These are phyloP conservation scores for Zoanthus gigantus DNA, from an alignment of 92 coral and sea anemone species.

Conservation along the genomic window DNA sequence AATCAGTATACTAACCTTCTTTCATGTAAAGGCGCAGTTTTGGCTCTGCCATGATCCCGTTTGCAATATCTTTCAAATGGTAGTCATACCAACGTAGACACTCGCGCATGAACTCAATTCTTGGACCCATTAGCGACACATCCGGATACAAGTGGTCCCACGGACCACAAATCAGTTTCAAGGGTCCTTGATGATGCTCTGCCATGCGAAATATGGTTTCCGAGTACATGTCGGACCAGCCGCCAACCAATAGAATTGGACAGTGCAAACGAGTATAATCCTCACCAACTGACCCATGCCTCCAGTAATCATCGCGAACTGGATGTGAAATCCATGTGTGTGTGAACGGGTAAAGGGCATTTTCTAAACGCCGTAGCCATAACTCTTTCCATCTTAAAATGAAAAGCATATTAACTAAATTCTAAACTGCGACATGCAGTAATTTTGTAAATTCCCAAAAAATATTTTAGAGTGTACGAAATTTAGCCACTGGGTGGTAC, in stretches of 20 bases:
- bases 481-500: no score
- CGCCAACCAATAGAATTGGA: slow-evolving; percentile 78
- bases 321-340: slow-evolving; percentile 80
- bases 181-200: slow-evolving; percentile 68
- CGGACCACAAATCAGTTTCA: slow-evolving; percentile 72
- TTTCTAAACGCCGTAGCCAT: slow-evolving; percentile 75
- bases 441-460: no score
- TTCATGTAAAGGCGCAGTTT: slow-evolving; percentile 63
- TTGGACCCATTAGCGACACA: slow-evolving; percentile 70
- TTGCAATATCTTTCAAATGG: slow-evolving; percentile 74
- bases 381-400: slow-evolving; percentile 78
- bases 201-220: slow-evolving; percentile 80
- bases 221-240: slow-evolving; percentile 75
- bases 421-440: no score
- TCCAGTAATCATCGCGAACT: slow-evolving; percentile 84
- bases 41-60: slow-evolving; percentile 77
- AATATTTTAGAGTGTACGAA: no score
- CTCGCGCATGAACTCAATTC: slow-evolving; percentile 72
- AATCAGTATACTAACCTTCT: slow-evolving; percentile 54
- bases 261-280: slow-evolving; percentile 70
- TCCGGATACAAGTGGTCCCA: slow-evolving; percentile 84
- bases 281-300: slow-evolving; percentile 78
- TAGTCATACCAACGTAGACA: slow-evolving; percentile 81
- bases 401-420: neutral
- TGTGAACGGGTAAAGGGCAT: slow-evolving; percentile 69